Evolutionary conservation across 2,113 vertebrate species (phyloP), one percentile per base, ranked within the genome.

Genomic region (Pygathrix nemaeus): DNA sequence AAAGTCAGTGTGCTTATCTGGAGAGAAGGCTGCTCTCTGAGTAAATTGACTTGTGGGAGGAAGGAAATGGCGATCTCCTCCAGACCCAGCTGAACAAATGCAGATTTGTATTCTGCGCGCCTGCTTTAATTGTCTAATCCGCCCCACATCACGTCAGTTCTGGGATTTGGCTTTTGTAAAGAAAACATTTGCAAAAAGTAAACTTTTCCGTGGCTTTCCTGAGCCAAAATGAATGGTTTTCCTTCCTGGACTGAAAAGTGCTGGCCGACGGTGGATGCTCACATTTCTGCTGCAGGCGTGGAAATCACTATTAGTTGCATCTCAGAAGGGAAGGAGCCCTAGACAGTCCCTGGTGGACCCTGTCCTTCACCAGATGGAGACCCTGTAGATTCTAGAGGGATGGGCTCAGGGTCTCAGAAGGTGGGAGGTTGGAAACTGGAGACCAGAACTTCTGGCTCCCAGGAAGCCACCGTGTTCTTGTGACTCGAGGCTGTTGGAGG

Each of bases 1-100:
- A 97, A 98, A 99, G 99, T 99, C 99, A 99, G 35, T 96, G 99
- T 98, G 99, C 99, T 99, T 99, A 99, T 99, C 99, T 98, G 96
- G 97, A 98, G 98, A 93, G 84, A 97, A 98, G 97, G 96, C 98
- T 76, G 96, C 93, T 97, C 96, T 97, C 98, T 96, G 97, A 98
- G 90, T 98, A 98, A 99, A 99, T 98, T 98, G 99, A 99, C 99
- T 98, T 66, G 98, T 98, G 98, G 98, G 98, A 98, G 97, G 95
- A 59, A 97, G 97, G 97, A 95, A 88, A 97, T 76, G 97, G 98
- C 55, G 93, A 98, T 98, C 97, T 98, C 96, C 98, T 98, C 97
- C 80, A 96, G 98, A 96, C 97, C 97, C 98, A 98, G 98, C 98
- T 98, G 98, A 98, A 98, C 98, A 98, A 98, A 98, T 93, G 98